Percentiles rank a stretch among this genome's conserved stretches.
These are phyloP conservation scores for Pseudeuparius sepicola DNA, from an alignment of 2,888 invertebrate species.

Conservation along the genomic window DNA sequence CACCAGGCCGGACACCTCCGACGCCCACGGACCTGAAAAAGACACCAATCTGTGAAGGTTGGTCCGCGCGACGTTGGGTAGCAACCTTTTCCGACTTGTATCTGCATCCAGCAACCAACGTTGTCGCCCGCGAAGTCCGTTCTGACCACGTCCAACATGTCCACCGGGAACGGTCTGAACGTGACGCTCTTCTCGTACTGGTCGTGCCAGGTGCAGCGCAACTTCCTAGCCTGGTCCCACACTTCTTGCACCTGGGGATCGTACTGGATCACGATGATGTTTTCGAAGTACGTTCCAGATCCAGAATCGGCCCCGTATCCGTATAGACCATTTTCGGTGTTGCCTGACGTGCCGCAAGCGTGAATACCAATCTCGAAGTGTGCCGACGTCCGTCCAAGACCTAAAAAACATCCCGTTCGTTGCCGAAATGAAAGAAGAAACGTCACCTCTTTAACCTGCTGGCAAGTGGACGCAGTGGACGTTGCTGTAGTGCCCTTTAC, in stretches of 20 bases:
- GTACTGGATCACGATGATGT: slow-evolving; percentile 83
- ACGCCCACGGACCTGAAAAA: slow-evolving; percentile 80
- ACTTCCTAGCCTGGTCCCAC: slow-evolving; percentile 88
- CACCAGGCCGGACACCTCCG: slow-evolving; percentile 86
- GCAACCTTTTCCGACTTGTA: slow-evolving; percentile 79
- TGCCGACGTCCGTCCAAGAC: slow-evolving; percentile 73
- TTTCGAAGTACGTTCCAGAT: slow-evolving; percentile 87
- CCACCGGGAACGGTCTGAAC: slow-evolving; percentile 88
- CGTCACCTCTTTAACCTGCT: slow-evolving; percentile 43
- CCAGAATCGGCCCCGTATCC: slow-evolving; percentile 82
- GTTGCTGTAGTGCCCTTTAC: slow-evolving; percentile 89
- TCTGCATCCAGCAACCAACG: slow-evolving; percentile 96
- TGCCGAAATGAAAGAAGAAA: too few species aligned
- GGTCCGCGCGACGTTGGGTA: too few species aligned
- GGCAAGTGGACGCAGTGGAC: slow-evolving; percentile 86
- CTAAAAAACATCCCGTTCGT: slow-evolving; percentile 34
- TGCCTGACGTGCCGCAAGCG: slow-evolving; percentile 85
- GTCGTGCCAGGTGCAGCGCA: slow-evolving; percentile 92
- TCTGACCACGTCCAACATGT: slow-evolving; percentile 89
- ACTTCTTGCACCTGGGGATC: slow-evolving; percentile 91
- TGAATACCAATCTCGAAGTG: slow-evolving; percentile 88
- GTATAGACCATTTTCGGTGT: slow-evolving; percentile 80
- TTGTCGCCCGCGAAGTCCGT: slow-evolving; percentile 94
- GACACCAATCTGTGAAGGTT: too few species aligned
- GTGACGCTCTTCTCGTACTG: slow-evolving; percentile 93